These are phyloP conservation scores for Procavia capensis DNA, from an alignment of 2,113 vertebrate species.

Conservation along the genomic window DNA sequence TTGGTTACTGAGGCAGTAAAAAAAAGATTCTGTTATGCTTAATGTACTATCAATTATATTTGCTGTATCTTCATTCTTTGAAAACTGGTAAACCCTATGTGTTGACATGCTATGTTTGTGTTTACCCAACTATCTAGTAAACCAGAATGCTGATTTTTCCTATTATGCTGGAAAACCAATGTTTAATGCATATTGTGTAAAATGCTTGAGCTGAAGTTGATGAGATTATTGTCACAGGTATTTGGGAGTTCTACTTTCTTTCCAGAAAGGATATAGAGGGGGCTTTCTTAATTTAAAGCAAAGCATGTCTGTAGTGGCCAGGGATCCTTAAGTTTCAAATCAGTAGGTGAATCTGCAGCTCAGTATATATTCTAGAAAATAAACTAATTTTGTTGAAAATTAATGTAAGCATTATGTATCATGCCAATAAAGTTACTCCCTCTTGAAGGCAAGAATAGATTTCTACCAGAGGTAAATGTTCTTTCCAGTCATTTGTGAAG, in stretches of 20 bases:
- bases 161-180: not conserved
- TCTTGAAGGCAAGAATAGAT: not conserved
- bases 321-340: not conserved
- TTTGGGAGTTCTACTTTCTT: not conserved
- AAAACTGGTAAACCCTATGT: not conserved
- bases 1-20: not conserved
- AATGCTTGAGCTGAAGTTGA: not conserved
- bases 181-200: not conserved
- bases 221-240: accelerated
- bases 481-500: not conserved
- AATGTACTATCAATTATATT: not conserved
- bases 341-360: not conserved
- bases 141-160: not conserved
- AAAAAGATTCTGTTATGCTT: not conserved
- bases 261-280: not conserved
- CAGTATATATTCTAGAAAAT: not conserved
- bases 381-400: slow-evolving; percentile 40
- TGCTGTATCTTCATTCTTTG: not conserved
- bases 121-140: not conserved
- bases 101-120: not conserved
- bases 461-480: not conserved
- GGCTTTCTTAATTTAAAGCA: not conserved
- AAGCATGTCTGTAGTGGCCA: not conserved
- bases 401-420: not conserved
- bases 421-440: not conserved